Base-by-base conservation (phyloP, 2,113 vertebrate species). In the Serinus canaria region DNA sequence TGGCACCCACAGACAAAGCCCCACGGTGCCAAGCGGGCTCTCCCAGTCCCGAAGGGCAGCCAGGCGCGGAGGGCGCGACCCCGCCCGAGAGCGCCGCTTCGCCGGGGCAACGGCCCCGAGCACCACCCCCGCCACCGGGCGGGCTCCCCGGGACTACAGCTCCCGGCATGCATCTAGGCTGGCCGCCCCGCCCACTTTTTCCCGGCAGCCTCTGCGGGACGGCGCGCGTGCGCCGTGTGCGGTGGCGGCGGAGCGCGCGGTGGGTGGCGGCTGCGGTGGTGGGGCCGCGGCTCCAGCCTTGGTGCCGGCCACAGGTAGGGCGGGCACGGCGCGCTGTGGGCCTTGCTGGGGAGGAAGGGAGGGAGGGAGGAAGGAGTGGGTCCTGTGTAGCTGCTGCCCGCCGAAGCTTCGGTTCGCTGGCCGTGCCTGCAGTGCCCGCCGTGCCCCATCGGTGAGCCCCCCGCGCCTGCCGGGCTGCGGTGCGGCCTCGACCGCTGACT, bases 61-160 rank as follows among this genome's bases (percentile, higher is more conserved):
- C 15, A 1, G 13, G 6, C 22, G 15, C 6, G 14, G 20, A 13
- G 7, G 3, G 2, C 18, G 6, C 12, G 7, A 30, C 14, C 10
- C 30, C 27, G 3, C 22, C 13, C 33, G 3, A 17, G 1, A 1
- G 24, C 24, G 6, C 31, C 8, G 24, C 11, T 17, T 18, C 44
- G 3, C 20, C 13, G 1, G 2, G 9, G 2, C 3, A 22, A 22
- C 31, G 3, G 14, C 15, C 2, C 17, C 3, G 7, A 15, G 8
- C 25, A 16, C 18, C 28, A 2, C 5, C 19, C 39, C 3, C 15
- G 2, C 22, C 11, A 3, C 13, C 20, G 2, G 23, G 21, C 4
- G 4, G 7, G 3, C 18, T 33, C 35, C 2, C 7, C 10, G 5
- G 35, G 15, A 41, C 92, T 64, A 81, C 94, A 52, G 6, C 31